Percentiles rank a stretch among this genome's conserved stretches.
Evolutionary conservation across 2,113 vertebrate genomes (phyloP).

Genomic region (Leptobrachium ailaonicum): DNA sequence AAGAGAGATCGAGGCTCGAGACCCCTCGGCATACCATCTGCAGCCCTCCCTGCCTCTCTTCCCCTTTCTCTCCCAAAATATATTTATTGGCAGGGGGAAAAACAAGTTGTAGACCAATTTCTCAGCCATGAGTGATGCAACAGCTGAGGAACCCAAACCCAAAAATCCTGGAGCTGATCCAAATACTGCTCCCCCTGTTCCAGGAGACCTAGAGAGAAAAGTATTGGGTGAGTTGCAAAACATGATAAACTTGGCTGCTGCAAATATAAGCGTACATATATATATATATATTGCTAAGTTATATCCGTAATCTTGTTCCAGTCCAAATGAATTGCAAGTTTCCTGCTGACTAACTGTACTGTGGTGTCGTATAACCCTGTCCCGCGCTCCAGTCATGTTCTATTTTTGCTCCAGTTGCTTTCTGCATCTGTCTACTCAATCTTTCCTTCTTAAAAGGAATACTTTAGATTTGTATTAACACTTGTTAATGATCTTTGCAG

Average conservation of each 20-base stretch:
- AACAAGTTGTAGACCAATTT: conserved; percentile 12
- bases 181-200: neutral
- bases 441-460: neutral
- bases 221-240: conserved; percentile 29
- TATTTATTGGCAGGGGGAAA: conserved; percentile 3
- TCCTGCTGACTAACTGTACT: neutral
- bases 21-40: conserved; percentile 48
- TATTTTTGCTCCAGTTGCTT: conserved; percentile 18
- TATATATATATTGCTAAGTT: too few relatives aligned
- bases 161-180: conserved; percentile 25
- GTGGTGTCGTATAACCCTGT: neutral
- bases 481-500: too few relatives aligned
- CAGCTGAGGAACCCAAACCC: conserved; percentile 47
- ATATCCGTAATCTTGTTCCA: too few relatives aligned
- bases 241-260: too few relatives aligned
- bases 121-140: conserved; percentile 40
- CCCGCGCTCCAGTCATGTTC: conserved; percentile 3
- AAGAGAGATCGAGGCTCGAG: conserved; percentile 37
- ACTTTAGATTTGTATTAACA: too few relatives aligned
- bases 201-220: conserved; percentile 32
- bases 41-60: conserved; percentile 45
- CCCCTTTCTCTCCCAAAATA: conserved; percentile 20
- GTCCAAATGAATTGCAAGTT: neutral
- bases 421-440: conserved; percentile 5
- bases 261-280: too few relatives aligned